Base-by-base conservation (phyloP, 2,888 invertebrate genomes). In the Eristalis intricaria region DNA sequence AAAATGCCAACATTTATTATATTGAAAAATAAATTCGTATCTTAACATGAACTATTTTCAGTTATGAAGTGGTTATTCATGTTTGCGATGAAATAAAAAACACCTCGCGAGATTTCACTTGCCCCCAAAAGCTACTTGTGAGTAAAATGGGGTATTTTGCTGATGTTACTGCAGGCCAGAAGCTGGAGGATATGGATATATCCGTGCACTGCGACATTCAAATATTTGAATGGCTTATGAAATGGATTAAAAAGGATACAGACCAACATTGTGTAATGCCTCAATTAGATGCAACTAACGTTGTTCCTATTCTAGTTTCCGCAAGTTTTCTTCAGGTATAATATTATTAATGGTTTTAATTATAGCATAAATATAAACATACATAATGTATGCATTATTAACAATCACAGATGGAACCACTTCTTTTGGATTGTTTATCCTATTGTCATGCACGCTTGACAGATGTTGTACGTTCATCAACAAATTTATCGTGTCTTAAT, bases 141-240 rank as follows among this genome's bases (percentile, higher is more conserved):
- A 95, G 96, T 74, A 98, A 98, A 93, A 99, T 99, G 98, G 97
- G 97, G 13, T 99, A 99, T 91, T 99, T 99, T 93, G 97, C 97
- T 11, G 97, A 97, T 91, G 97, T 98, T 4, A 97, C 97, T 0
- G 95, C 96, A 19, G 97, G 95, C 90, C 97, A 97, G 91, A 94
- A 95, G 79, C 93, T 97, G 8, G 96, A 97, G 91, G 98, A 98
- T 90, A 98, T 98, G 95, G 98, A 99, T 91, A 99, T 99, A 89
- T 98, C 98, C 0, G 99, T 99, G 0, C 99, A 99, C 92, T 99
- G 99, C 92, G 99, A 99, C 93, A 96, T 99, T 79, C 95, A 97
- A 92, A 98, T 99, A 86, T 99, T 99, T 93, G 98, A 98, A 90
- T 99, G 98, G 98, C 94, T 99, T 73, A 98, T 99, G 97, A 95